Evolutionary conservation across 2,888 invertebrate genomes (phyloP), one percentile per base, ranked within the genome.

Genomic region (Abrostola tripartita): DNA sequence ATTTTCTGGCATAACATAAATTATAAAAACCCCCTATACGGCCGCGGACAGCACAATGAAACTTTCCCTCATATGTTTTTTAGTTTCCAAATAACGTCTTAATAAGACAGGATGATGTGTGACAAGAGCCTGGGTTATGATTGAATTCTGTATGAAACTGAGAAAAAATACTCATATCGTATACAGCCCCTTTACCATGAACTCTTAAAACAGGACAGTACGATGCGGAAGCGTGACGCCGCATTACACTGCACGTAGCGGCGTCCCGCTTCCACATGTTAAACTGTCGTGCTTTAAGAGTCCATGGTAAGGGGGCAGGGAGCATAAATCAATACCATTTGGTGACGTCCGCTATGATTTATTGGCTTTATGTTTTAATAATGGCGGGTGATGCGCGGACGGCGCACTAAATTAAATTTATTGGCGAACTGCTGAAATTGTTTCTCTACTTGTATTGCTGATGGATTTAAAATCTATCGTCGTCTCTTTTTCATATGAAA

Each of bases 81-180:
- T 78, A 72, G 78, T 78, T 81, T 74, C 79, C 82, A 86, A 85
- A 85, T 85, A 86, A 84, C 71, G 83, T 86, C 87, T 84, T 88
- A 88, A 88, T 88, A 87, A 88, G 88, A 87, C 88, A 87, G 83
- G 49, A 85, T 88, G 87, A 88, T 85, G 85, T 81, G 86, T 85
- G 81, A 84, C 72, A 75, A 71, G 66, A 59, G 76, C 70, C 65
- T 71, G 58, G 74, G 80, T 81, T 81, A 79, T 83, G 81, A 83
- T 81, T 77, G 78, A 81, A 80, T 76, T 71, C 76, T 63, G 69
- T 73, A 77, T 65, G 63, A 65, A 78, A 77, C 66, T 81, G 78
- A 74, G 74, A 78, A 76, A 83, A 81, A 82, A 79, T 68, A 61
- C 65, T 61, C 66, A 68, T 71, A 76, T 60, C 64, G 63, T 68